Conservation (phyloP, 2,113 vertebrate genomes). For the Aspiorhynchus laticeps region DNA sequence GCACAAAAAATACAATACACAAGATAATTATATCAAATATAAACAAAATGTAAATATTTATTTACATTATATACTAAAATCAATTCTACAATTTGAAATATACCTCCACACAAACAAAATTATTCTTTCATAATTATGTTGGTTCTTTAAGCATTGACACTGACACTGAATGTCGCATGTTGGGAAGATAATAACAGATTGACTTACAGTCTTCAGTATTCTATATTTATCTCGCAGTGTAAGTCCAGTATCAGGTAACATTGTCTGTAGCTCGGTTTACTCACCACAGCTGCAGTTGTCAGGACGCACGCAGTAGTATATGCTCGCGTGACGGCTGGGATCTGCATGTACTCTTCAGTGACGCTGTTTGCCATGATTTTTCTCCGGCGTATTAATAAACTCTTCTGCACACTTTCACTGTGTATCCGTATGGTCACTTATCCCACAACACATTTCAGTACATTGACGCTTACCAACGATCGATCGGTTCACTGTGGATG, state of each 20-base stretch:
- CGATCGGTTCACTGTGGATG: not conserved
- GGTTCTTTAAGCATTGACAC: not conserved
- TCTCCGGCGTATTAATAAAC: not conserved
- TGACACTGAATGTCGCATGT: not conserved
- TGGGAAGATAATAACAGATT: not conserved
- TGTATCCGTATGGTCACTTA: constrained; percentile 11
- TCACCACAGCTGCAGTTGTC: constrained; percentile 96
- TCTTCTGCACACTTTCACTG: not conserved
- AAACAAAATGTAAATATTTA: not conserved
- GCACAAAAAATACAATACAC: not conserved
- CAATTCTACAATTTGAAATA: not conserved
- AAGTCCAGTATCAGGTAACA: not conserved
- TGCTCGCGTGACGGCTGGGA: constrained; percentile 91
- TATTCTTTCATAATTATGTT: not conserved
- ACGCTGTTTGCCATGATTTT: constrained; percentile 34
- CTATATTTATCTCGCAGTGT: not conserved
- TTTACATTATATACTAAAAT: not conserved
- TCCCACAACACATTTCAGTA: not conserved
- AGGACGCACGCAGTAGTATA: constrained; percentile 96
- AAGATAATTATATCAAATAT: not conserved
- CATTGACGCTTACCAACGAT: not conserved
- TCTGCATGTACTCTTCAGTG: constrained; percentile 89
- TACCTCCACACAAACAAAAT: not conserved
- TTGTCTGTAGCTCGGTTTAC: constrained; percentile 49
- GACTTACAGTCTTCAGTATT: not conserved